Conservation (phyloP, 2,113 vertebrate genomes). For the Rhodinocichla rosea region DNA sequence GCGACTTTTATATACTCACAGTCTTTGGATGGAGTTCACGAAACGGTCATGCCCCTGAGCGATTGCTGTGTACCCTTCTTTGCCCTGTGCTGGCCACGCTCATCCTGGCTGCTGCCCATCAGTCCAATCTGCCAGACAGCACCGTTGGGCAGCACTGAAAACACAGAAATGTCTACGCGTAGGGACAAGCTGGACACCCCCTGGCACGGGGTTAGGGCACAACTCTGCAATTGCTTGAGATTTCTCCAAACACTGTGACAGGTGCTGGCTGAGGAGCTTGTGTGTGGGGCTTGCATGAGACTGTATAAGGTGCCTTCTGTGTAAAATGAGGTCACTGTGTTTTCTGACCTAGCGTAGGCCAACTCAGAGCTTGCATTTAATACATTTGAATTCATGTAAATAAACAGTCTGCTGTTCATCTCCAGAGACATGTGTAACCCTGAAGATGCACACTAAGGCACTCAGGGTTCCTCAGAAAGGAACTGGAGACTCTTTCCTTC, state of each 20-base stretch:
- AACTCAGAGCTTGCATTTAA: background rate
- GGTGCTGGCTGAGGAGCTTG: background rate
- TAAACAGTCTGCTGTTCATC: background rate
- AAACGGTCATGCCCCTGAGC: background rate
- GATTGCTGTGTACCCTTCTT: background rate
- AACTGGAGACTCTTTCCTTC: background rate
- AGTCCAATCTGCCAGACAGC: background rate
- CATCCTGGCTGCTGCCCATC: background rate
- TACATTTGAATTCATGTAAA: background rate
- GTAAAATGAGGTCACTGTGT: background rate
- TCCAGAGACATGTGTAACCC: background rate
- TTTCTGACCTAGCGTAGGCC: background rate
- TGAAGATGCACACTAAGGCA: background rate
- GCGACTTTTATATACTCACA: background rate
- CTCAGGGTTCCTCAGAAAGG: background rate
- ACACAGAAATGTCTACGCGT: background rate
- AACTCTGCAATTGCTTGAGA: background rate
- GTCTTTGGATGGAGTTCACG: background rate
- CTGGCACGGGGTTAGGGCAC: background rate
- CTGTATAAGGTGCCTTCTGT: background rate
- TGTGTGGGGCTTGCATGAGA: background rate
- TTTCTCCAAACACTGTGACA: background rate
- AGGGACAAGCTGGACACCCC: accelerated
- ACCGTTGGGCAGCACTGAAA: accelerated
- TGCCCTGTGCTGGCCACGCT: background rate